Base-by-base conservation (phyloP, 2,797 vertebrate species). In the Australoheros facetus region DNA sequence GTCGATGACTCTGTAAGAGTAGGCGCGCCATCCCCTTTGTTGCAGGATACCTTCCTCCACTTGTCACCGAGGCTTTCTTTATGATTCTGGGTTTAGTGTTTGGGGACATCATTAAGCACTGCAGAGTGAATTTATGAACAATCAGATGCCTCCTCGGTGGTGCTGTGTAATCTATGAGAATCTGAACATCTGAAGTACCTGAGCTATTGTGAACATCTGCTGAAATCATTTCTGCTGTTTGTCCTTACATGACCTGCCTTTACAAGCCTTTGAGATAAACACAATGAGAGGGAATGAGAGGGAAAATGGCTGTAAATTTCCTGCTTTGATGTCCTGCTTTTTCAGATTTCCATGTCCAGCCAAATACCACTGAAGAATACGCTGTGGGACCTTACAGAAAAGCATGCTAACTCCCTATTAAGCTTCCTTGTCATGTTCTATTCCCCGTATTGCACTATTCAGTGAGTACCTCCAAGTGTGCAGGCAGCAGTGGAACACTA, bases 371-470 rank as follows among this genome's bases (percentile, higher is more conserved):
- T 57, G 30, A 83, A 75, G 13, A 32, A 39, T 62, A 26, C 60
- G 83, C 73, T 56, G 45, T 39, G 48, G 45, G 69, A 32, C 54
- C 34, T 48, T 56, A 26, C 62, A 88, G 80, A 87, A 84, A 79
- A 87, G 51, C 86, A 74, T 34, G 72, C 80, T 73, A 74, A 74
- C 77, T 78, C 48, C 58, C 57, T 54, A 69, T 83, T 56, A 71
- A 71, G 23, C 53, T 72, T 70, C 53, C 57, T 53, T 59, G 28
- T 79, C 77, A 78, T 80, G 66, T 66, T 74, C 73, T 78, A 32
- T 77, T 73, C 57, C 75, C 42, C 57, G 45, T 77, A 75, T 85
- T 85, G 56, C 82, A 71, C 72, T 81, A 78, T 87, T 79, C 60
- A 86, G 69, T 39, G 45, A 87, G 54, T 6, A 71, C 64, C 79